Evolutionary conservation across 2,113 vertebrate genomes (phyloP), one percentile per base, ranked within the genome.

Genomic region (rabbit (Oryctolagus cuniculus)): DNA sequence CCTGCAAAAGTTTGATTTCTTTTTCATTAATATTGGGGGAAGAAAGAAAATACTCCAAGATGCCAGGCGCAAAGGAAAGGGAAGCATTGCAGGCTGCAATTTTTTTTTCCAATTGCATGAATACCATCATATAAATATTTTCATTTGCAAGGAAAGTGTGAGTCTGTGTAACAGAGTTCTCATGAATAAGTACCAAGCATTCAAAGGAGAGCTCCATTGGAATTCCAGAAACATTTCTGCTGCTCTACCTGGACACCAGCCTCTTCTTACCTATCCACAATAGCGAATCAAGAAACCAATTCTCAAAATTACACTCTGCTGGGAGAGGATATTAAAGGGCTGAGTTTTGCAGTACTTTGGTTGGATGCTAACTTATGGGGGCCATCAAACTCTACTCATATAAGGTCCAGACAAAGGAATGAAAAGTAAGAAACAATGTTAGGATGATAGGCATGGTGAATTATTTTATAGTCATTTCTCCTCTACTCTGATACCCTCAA

Each of bases 281-380:
- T 67, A 96, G 95, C 92, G 96, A 96, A 90, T 93, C 93, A 93
- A 90, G 82, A 97, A 98, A 97, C 90, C 95, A 97, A 97, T 97
- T 96, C 91, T 93, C 87, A 93, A 83, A 96, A 98, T 89, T 92
- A 61, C 36, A 95, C 83, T 98, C 90, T 94, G 84, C 90, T 69
- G 74, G 85, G 95, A 93, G 31, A 72, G 83, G 83, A 90, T 95
- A 89, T 96, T 87, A 94, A 95, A 97, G 74, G 82, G 58, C 84
- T 94, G 83, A 87, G 87, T 93, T 97, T 90, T 96, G 94, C 74
- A 92, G 87, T 34, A 2, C 70, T 97, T 82, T 96, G 96, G 96
- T 53, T 97, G 70, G 81, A 97, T 97, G 95, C 11, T 89, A 90
- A 83, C 83, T 94, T 90, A 96, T 51, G 49, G 8, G 70, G 69